A percentile compares a stretch with the other conserved stretches of the same genome.
phyloP scores from a whole-genome alignment of 2,113 vertebrate genomes.

The Pluvialis apricaria region DNA sequence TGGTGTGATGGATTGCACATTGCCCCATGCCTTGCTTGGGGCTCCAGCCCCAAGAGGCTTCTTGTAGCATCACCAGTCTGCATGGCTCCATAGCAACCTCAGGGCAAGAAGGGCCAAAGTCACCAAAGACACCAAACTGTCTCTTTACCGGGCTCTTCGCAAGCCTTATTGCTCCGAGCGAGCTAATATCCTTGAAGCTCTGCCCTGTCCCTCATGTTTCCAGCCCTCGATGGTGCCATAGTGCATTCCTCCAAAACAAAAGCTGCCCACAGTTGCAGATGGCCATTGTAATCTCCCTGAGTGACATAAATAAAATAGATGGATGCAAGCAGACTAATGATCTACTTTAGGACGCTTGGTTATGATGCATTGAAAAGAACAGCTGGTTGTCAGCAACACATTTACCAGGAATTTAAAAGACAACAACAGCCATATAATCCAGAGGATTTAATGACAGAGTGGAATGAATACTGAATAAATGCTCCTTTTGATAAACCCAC shows the following conservation, averaged over 20 bases:
- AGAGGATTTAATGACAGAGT: slow-evolving; percentile 53
- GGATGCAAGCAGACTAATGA: slow-evolving; percentile 15
- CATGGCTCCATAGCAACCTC: not conserved
- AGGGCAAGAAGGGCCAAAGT: not conserved
- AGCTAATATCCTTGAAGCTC: not conserved
- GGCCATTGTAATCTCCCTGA: not conserved
- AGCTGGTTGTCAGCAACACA: slow-evolving; percentile 56
- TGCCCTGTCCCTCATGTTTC: not conserved
- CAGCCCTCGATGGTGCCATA: not conserved
- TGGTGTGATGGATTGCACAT: rapidly evolving
- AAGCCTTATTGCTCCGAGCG: rapidly evolving
- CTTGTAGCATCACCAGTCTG: rapidly evolving
- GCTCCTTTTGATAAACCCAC: slow-evolving; percentile 48
- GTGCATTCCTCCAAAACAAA: not conserved
- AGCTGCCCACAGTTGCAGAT: not conserved
- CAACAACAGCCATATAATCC: slow-evolving; percentile 39
- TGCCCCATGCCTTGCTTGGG: not conserved
- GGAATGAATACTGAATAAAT: slow-evolving; percentile 36
- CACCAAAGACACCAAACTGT: not conserved
- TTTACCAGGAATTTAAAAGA: slow-evolving; percentile 61
- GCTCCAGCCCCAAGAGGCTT: not conserved
- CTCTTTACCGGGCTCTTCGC: too few species aligned
- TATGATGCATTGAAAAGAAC: slow-evolving; percentile 37
- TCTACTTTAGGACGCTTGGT: not conserved
- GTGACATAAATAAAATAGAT: not conserved